Evolutionary conservation across 2,113 vertebrate species (phyloP), one percentile per base, ranked within the genome.

Genomic region (Ctenodactylus gundi): DNA sequence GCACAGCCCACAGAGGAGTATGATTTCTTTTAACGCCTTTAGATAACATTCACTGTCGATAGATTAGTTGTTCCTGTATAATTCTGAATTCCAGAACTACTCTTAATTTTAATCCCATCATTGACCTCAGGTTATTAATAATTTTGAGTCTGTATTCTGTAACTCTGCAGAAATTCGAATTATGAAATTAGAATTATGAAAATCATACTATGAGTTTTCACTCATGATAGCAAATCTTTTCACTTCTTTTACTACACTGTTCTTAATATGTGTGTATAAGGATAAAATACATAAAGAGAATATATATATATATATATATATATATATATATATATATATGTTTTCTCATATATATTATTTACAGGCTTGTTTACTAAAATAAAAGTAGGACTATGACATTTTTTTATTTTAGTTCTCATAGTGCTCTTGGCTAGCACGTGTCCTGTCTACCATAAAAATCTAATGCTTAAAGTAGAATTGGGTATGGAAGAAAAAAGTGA

Each of bases 11-110:
- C 87, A 90, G 76, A 29, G 90, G 73, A 88, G 88, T 75, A 73
- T 87, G 81, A 92, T 92, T 77, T 88, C 51, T 92, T 97, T 93
- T 75, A 94, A 88, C 57, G 25, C 39, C 77, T 86, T 94, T 88
- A 91, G 77, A 93, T 93, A 91, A 94, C 12, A 85, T 88, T 91
- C 49, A 25, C 75, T 75, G 67, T 82, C 84, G 95, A 29, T 87
- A 73, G 72, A 73, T 70, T 60, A 87, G 27, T 77, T 95, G 85
- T 84, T 94, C 78, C 84, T 73, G 17, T 29, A 67, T 25, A 39
- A 84, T 92, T 87, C 67, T 93, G 88, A 96, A 94, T 94, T 83
- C 76, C 13, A 62, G 86, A 53, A 60, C 17, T 84, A 94, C 68
- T 94, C 25, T 53, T 76, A 31, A 68, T 93, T 92, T 72, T 13